Conservation (phyloP, 2,797 vertebrate species). For the Zalophus californianus region DNA sequence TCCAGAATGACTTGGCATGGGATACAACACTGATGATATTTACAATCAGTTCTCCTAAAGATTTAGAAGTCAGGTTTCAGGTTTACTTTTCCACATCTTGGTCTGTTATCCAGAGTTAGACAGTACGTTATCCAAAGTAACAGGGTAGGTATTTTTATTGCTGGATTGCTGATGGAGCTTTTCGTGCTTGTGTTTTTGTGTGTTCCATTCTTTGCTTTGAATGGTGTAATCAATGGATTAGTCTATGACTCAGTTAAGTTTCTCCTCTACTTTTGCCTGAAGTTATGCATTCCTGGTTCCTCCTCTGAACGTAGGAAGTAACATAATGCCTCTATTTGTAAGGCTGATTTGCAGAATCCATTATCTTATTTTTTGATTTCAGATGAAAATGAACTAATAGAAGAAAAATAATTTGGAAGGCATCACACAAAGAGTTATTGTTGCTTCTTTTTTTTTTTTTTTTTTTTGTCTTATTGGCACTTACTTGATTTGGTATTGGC, state of each 20-base stretch:
- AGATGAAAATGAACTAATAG: conserved; percentile 19
- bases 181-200: not conserved
- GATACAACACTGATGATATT: not conserved
- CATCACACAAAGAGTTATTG: conserved; percentile 58
- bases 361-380: conserved; percentile 20
- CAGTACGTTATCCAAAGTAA: not conserved
- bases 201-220: not conserved
- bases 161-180: not conserved
- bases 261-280: not conserved
- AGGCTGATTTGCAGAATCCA: not conserved
- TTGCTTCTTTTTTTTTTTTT: not conserved
- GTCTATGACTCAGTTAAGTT: not conserved
- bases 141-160: not conserved
- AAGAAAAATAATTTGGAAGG: conserved; percentile 18
- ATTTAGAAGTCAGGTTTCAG: not conserved
- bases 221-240: not conserved
- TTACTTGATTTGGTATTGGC: conserved; percentile 6
- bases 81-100: not conserved
- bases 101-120: not conserved
- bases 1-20: not conserved
- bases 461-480: not conserved
- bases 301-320: not conserved
- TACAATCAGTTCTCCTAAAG: not conserved
- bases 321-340: not conserved
- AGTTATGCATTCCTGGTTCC: not conserved